Base-by-base conservation (phyloP, 2,888 invertebrate genomes). In the Synanthedon tipuliformis region DNA sequence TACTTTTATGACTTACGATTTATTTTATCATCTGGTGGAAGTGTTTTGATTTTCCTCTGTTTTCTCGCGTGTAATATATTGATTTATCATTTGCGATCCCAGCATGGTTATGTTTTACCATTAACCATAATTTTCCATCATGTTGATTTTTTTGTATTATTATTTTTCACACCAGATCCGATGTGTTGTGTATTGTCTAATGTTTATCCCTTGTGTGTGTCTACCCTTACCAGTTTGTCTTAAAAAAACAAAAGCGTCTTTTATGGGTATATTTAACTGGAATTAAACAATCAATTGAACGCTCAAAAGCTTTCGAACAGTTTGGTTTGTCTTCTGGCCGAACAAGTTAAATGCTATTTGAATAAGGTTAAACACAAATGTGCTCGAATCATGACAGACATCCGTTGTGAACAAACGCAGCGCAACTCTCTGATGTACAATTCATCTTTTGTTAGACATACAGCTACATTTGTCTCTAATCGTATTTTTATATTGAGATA, bases 201-300 rank as follows among this genome's bases (percentile, higher is more conserved):
- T 93, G 92, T 93, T 91, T 88, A 91, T 92, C 93, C 94, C 90
- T 92, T 93, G 94, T 94, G 94, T 94, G 92, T 94, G 93, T 94
- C 92, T 92, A 85, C 91, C 90, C 89, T 79, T 71, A 85, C 87
- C 87, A 84, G 85, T 86, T 85, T 88, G 86, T 88, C 81, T 82
- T 68, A 83, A 80, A 65, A 75, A 81, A 80, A 78, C 64, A 75
- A 80, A 80, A 70, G 79, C 84, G 85, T 84, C 72, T 71, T 34
- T 34, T 65, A 65, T 70, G 64, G 66, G 62, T 66, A 73, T 65
- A 69, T 65, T 63, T 63, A 68, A 68, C 66, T 69, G 55, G 62
- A 73, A 71, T 73, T 68, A 66, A 69, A 71, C 63, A 73, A 73
- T 73, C 71, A 65, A 77, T 71, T 71, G 71, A 81, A 71, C 72